A percentile compares a stretch with the other conserved stretches of the same genome.
Evolutionary conservation across 2,888 invertebrate species (phyloP).

Genomic region (Orthosia cruda): DNA sequence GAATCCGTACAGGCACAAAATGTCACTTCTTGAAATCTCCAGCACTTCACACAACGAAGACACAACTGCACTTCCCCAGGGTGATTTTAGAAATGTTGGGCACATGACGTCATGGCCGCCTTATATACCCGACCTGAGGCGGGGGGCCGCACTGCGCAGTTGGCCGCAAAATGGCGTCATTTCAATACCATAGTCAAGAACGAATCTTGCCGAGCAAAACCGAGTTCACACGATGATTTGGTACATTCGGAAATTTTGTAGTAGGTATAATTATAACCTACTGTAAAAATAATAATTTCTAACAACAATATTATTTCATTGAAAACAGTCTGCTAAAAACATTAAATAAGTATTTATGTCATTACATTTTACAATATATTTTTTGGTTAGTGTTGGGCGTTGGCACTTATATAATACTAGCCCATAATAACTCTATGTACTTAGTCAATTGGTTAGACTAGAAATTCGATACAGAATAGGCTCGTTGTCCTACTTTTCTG

Average conservation of each 20-base stretch:
- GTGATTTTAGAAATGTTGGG: conserved; percentile 77
- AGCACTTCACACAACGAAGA: conserved; percentile 82
- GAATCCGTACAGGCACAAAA: conserved; percentile 88
- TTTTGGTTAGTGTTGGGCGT: too few species aligned
- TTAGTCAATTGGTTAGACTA: neutral
- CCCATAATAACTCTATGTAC: too few species aligned
- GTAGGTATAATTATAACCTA: neutral
- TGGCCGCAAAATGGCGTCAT: conserved; percentile 85
- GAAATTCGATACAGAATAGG: neutral
- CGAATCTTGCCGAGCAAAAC: conserved; percentile 61
- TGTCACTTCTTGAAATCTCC: conserved; percentile 79
- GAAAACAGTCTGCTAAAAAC: neutral
- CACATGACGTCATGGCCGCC: conserved; percentile 83
- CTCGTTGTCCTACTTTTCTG: neutral
- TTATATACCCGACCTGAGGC: conserved; percentile 79
- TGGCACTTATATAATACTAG: neutral
- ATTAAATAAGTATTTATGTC: neutral
- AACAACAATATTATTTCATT: neutral
- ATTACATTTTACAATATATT: too few species aligned
- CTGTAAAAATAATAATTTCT: neutral
- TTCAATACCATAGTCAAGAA: conserved; percentile 51
- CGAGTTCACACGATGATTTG: conserved; percentile 56
- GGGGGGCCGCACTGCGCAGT: conserved; percentile 82
- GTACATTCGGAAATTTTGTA: conserved; percentile 52
- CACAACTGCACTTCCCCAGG: conserved; percentile 82